Percentiles rank a stretch among this genome's conserved stretches.
These are phyloP conservation scores for Pedionomus torquatus DNA, from an alignment of 2,113 vertebrate genomes.

Conservation along the genomic window DNA sequence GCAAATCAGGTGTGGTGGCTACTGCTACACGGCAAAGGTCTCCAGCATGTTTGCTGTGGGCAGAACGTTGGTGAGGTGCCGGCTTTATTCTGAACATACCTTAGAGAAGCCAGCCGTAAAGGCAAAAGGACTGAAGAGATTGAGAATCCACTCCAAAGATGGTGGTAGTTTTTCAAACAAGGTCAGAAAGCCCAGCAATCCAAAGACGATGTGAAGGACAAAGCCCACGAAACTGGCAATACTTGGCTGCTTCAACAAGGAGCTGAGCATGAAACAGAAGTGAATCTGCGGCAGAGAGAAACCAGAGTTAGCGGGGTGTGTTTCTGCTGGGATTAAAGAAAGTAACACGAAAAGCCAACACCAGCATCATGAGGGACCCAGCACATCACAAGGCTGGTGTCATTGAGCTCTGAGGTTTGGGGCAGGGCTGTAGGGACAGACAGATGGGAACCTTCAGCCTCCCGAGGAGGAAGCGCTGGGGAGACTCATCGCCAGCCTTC, in stretches of 20 bases:
- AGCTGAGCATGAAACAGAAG: slow-evolving; percentile 88
- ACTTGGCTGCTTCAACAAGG: slow-evolving; percentile 84
- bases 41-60: neutral
- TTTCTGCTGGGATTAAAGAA: neutral
- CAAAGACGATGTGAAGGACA: slow-evolving; percentile 79
- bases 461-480: neutral
- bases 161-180: slow-evolving; percentile 77
- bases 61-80: neutral
- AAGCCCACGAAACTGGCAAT: slow-evolving; percentile 81
- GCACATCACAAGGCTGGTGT: neutral
- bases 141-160: slow-evolving; percentile 80
- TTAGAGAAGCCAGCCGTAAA: slow-evolving; percentile 84
- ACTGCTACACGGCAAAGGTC: neutral
- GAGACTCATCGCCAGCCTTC: neutral
- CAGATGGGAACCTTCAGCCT: neutral
- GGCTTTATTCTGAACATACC: slow-evolving; percentile 58
- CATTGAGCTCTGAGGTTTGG: neutral
- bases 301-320: neutral
- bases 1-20: rapidly evolving
- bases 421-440: neutral
- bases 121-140: slow-evolving; percentile 83
- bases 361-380: neutral
- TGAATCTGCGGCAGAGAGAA: slow-evolving; percentile 78
- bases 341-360: rapidly evolving
- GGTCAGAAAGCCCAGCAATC: slow-evolving; percentile 78